Base-by-base conservation (phyloP, 1,140 invertebrate species). In the Maniola jurtina region DNA sequence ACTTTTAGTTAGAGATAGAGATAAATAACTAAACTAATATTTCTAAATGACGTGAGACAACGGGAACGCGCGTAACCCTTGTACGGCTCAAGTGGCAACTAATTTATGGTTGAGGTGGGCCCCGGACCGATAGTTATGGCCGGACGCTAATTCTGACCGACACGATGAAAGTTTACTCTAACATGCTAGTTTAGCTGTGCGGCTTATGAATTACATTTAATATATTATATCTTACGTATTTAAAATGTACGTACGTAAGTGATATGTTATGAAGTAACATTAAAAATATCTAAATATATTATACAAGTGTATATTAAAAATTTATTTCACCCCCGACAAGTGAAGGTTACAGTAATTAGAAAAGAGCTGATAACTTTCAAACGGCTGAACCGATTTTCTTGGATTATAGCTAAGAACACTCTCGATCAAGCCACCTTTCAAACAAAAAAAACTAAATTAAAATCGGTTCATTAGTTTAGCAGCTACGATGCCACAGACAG, bases 51-150 rank as follows among this genome's bases (percentile, higher is more conserved):
- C 70, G 69, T 70, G 6, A 6, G 4, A 72, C 68, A 86, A 68
- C 81, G 85, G 71, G 73, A 60, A 75, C 79, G 55, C 34, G 54
- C 62, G 52, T 66, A 76, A 81, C 81, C 78, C 81, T 79, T 81
- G 81, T 87, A 82, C 62, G 71, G 76, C 68, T 78, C 75, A 86
- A 86, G 80, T 80, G 83, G 77, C 77, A 75, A 81, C 84, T 88
- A 89, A 89, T 89, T 89, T 88, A 89, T 83, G 83, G 83, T 76
- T 74, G 86, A 85, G 77, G 85, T 84, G 84, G 79, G 85, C 78
- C 76, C 76, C 78, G 63, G 70, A 38, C 76, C 81, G 81, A 80
- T 87, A 89, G 86, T 89, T 87, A 87, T 79, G 68, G 65, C 60
- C 77, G 75, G 71, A 65, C 76, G 80, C 81, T 88, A 87, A 89